Evolutionary conservation across 2,113 vertebrate genomes (phyloP).

Genomic region (Parus major): DNA sequence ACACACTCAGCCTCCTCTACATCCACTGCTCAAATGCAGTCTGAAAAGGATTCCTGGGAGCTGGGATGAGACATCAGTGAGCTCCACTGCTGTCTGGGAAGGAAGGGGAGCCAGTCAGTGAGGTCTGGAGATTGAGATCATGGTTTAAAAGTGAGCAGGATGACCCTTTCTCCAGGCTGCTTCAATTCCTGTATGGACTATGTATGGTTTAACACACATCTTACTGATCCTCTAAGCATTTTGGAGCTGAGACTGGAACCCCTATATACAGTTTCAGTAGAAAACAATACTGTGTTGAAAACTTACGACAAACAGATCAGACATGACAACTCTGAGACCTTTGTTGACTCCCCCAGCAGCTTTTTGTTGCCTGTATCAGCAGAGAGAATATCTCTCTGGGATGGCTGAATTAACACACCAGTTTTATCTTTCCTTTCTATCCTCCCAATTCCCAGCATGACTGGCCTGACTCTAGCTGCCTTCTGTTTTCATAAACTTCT

Average conservation of each 20-base stretch:
- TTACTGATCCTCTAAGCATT: neutral
- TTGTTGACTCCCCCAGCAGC: neutral
- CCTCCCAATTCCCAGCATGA: neutral
- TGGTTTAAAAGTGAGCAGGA: neutral
- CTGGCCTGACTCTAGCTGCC: neutral
- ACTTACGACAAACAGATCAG: neutral
- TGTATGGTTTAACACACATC: neutral
- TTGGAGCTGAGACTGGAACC: neutral
- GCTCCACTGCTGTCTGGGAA: neutral
- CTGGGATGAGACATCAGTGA: neutral
- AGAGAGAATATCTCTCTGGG: neutral
- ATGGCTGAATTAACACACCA: neutral
- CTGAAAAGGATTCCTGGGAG: neutral
- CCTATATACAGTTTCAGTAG: neutral
- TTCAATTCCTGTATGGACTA: neutral
- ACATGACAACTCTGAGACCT: neutral
- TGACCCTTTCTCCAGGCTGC: neutral
- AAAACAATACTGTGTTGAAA: neutral
- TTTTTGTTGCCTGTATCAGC: neutral
- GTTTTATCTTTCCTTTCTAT: neutral
- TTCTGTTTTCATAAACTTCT: neutral
- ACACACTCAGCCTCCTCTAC: neutral
- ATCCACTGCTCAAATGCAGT: neutral
- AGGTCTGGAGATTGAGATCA: neutral
- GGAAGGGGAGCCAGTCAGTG: neutral